Conservation (phyloP, 2,888 invertebrate genomes). For the Orthonevra nobilis region DNA sequence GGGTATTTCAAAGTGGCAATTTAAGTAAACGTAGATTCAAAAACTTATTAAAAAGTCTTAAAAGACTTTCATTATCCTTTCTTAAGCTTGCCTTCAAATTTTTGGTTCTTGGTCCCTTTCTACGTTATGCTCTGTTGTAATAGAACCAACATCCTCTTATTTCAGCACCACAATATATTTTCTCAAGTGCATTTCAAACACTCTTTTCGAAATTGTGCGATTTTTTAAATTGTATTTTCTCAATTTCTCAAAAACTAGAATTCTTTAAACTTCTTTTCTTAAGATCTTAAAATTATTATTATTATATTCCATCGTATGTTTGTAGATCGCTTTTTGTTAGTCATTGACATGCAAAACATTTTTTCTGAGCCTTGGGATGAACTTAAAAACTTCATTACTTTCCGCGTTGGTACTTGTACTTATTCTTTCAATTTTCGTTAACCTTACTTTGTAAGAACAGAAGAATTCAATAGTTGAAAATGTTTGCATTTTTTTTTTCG, state of each 20-base stretch:
- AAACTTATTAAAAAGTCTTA: constrained; percentile 11
- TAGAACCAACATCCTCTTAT: constrained; percentile 11
- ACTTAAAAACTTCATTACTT: background rate
- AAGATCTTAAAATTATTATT: no score
- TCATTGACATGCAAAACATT: background rate
- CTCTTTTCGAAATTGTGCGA: constrained; percentile 13
- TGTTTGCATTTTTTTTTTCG: no score
- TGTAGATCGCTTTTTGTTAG: background rate
- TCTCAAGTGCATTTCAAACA: background rate
- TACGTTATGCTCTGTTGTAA: constrained; percentile 10
- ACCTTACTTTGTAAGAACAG: no score
- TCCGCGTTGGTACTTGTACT: no score
- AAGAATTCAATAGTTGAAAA: no score
- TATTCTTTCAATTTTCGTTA: no score
- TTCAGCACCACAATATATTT: background rate
- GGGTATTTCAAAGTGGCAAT: background rate
- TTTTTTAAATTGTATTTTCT: constrained; percentile 10
- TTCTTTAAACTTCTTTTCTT: constrained; percentile 2
- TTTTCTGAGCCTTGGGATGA: background rate
- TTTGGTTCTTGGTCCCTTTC: background rate
- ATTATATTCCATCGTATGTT: no score
- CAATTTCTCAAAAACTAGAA: background rate
- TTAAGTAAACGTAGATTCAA: constrained; percentile 5
- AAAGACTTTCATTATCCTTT: background rate
- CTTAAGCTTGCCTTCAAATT: background rate